Evolutionary conservation across 2,888 invertebrate genomes (phyloP).

Genomic region (Troides oblongomaculatus): DNA sequence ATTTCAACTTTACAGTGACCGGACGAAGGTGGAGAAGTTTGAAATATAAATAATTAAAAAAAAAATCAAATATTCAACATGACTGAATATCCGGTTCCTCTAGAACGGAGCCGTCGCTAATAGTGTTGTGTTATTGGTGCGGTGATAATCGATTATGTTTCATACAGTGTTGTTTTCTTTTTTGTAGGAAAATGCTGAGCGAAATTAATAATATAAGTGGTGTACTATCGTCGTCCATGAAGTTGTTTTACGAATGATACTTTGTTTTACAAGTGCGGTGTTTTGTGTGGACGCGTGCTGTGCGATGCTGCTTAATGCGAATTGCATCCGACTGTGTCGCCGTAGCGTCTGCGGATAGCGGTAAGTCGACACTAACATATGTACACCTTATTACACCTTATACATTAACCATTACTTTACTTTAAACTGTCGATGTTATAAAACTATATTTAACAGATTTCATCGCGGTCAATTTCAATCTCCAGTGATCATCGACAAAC

Average conservation of each 20-base stretch:
- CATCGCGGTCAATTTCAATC: too few species aligned
- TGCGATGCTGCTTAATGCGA: slow-evolving; percentile 62
- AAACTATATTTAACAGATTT: too few species aligned
- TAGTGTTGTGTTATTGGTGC: slow-evolving; percentile 65
- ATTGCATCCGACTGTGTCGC: slow-evolving; percentile 46
- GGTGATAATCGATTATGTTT: slow-evolving; percentile 50
- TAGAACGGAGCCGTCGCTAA: slow-evolving; percentile 43
- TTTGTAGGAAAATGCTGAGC: slow-evolving; percentile 78
- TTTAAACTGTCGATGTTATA: too few species aligned
- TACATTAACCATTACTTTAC: too few species aligned
- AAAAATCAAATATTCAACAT: slow-evolving; percentile 30
- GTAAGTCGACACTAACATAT: slow-evolving; percentile 40
- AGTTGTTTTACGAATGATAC: slow-evolving; percentile 79
- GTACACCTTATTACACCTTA: background rate
- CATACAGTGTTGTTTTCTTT: slow-evolving; percentile 69
- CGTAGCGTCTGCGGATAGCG: slow-evolving; percentile 43
- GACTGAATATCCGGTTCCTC: slow-evolving; percentile 41
- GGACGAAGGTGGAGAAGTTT: slow-evolving; percentile 75
- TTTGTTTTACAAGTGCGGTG: slow-evolving; percentile 72
- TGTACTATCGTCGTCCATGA: slow-evolving; percentile 76
- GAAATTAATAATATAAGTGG: slow-evolving; percentile 79
- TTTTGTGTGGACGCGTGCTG: slow-evolving; percentile 72
- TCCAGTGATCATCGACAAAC: too few species aligned
- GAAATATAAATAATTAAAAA: slow-evolving; percentile 54
- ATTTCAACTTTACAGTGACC: slow-evolving; percentile 79